Conservation (phyloP, 1,140 invertebrate species). For the Carcinoscorpius rotundicauda region DNA sequence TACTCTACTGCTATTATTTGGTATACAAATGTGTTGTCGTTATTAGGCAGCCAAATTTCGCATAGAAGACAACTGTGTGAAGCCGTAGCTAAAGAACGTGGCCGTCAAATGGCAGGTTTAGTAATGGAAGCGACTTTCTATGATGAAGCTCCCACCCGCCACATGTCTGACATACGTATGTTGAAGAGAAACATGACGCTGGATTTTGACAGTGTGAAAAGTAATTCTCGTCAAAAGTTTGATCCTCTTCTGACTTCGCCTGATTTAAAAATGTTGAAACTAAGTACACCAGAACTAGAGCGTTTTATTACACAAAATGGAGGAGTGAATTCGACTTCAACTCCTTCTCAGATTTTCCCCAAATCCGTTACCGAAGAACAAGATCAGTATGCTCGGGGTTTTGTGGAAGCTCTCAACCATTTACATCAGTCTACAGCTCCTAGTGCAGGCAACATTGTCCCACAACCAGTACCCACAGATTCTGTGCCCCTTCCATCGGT, state of each 20-base stretch:
- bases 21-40: no score
- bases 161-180: slow-evolving; percentile 27
- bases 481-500: no score
- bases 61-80: no score
- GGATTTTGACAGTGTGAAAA: slow-evolving; percentile 50
- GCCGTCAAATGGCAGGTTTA: no score
- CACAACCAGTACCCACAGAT: no score
- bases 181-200: slow-evolving; percentile 56
- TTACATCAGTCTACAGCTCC: slow-evolving; percentile 41
- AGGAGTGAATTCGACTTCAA: slow-evolving; percentile 54
- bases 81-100: no score
- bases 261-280: slow-evolving; percentile 67
- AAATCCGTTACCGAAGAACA: slow-evolving; percentile 71
- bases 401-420: slow-evolving; percentile 77
- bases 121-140: slow-evolving; percentile 51
- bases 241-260: slow-evolving; percentile 54
- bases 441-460: no score
- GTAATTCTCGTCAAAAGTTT: slow-evolving; percentile 9
- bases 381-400: slow-evolving; percentile 76
- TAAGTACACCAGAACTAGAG: slow-evolving; percentile 74
- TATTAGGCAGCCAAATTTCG: no score
- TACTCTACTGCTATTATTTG: no score
- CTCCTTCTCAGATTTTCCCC: slow-evolving; percentile 51
- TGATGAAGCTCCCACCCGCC: slow-evolving; percentile 35
- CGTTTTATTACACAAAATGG: slow-evolving; percentile 62